Evolutionary conservation across 2,797 vertebrate species (phyloP).

Genomic region (Stomatorhinus walkeri): DNA sequence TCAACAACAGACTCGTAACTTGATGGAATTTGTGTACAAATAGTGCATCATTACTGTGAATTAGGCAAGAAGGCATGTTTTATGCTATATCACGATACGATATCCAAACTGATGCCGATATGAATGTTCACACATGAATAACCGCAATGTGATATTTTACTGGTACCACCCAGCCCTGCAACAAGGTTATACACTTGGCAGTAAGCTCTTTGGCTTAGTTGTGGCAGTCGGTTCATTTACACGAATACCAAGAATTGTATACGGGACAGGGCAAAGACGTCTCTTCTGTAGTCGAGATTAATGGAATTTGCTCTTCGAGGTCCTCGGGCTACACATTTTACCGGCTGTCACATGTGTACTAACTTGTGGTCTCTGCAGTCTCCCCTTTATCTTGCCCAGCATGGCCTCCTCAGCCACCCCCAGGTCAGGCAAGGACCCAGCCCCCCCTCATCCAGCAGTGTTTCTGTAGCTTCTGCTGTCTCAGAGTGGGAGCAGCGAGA

Average conservation of each 20-base stretch:
- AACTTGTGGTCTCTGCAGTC: constrained; percentile 34
- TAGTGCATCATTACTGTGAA: background rate
- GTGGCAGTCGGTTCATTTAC: background rate
- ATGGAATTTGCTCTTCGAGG: background rate
- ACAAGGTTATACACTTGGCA: background rate
- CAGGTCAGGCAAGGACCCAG: constrained; percentile 61
- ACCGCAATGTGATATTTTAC: background rate
- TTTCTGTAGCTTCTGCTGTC: constrained; percentile 86
- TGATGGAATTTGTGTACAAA: background rate
- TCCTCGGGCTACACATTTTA: background rate
- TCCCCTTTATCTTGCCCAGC: constrained; percentile 48
- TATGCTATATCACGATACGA: background rate
- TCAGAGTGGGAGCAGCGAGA: constrained; percentile 85
- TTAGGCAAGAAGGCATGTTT: background rate
- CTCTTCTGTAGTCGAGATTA: background rate
- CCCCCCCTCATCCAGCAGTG: constrained; percentile 62
- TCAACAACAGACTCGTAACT: background rate
- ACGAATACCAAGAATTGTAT: background rate
- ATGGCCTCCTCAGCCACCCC: constrained; percentile 45
- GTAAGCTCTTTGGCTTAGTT: background rate
- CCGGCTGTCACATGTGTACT: constrained; percentile 27
- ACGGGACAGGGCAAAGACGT: background rate
- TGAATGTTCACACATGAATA: background rate
- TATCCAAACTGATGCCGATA: background rate
- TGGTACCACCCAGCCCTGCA: background rate